Evolutionary conservation across 1,140 invertebrate species (phyloP), one percentile per base, ranked within the genome.

Genomic region (Pomacea maculata): DNA sequence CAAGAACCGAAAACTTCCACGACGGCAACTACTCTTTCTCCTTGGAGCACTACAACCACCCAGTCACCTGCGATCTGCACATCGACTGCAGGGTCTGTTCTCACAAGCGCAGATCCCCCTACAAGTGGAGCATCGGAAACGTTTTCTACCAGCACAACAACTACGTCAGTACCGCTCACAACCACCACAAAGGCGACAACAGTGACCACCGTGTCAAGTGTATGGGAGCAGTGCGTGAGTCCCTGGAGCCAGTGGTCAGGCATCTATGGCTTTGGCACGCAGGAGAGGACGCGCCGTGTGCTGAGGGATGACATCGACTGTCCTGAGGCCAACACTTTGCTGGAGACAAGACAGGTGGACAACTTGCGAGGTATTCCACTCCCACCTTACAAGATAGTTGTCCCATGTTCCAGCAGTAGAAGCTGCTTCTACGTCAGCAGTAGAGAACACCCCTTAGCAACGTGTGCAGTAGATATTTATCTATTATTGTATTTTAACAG

Each of bases 181-280:
- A 75, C 80, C 34, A 75, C 80, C 34, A 65, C 68, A 52, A 8
- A 45, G 10, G 11, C 73, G 55, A 75, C 73, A 14, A 15, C 54
- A n/a, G 55, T 55, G 11, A 52, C 73, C 14, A 8, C 73, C 11
- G 57, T 52, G 55, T 9, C 73, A 25, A 75, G 45, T 7, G 57
- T 8, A 10, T 21, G 52, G 12, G 57, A 21, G 57, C n/a, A 52
- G 19, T 19, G 19, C 2, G n/a, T 55, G 21, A 17, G 52, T 10
- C 54, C 73, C 34, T 78, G 77, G 77, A 70, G 64, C 19, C 64
- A 70, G 67, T 78, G 77, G 77, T 78, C 77, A 8, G 55, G 29
- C 0, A 19, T 55, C 11, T 34, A 52, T 1, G 77, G 77, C 1
- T 78, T 78, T 21, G 77, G 77, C 12, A 68, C 29, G n/a, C 64